Conservation (phyloP, 2,113 vertebrate species). For the Narcine bancroftii region DNA sequence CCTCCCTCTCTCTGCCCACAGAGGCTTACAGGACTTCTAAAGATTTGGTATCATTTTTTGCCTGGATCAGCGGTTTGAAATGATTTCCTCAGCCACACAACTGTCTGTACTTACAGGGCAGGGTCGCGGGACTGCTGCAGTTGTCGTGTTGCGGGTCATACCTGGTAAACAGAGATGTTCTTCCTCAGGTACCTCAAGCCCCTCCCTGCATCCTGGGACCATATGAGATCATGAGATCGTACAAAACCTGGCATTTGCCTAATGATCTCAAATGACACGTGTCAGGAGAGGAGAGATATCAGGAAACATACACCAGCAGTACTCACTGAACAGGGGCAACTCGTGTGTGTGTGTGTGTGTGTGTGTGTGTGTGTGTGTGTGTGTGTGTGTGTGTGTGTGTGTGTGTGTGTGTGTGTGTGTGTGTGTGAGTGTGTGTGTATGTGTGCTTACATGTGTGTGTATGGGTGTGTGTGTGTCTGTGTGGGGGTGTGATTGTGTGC, state of each 20-base stretch:
- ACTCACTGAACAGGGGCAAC: too few species aligned
- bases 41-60: background rate
- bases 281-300: background rate
- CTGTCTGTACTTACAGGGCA: background rate
- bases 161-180: background rate
- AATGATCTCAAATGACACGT: too few species aligned
- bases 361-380: too few species aligned
- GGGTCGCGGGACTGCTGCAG: background rate
- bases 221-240: constrained; percentile 4
- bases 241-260: too few species aligned
- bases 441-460: too few species aligned
- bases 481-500: too few species aligned
- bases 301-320: background rate
- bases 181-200: background rate
- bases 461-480: too few species aligned
- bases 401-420: too few species aligned
- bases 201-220: background rate
- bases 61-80: background rate
- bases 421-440: too few species aligned
- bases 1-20: background rate
- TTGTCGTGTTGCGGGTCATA: background rate
- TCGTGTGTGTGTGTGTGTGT: too few species aligned
- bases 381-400: too few species aligned
- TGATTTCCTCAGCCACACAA: background rate
- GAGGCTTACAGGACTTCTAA: background rate